A percentile compares a stretch with the other conserved stretches of the same genome.
Evolutionary conservation across 2,113 vertebrate genomes (phyloP).

Genomic region (Varanus komodoensis): DNA sequence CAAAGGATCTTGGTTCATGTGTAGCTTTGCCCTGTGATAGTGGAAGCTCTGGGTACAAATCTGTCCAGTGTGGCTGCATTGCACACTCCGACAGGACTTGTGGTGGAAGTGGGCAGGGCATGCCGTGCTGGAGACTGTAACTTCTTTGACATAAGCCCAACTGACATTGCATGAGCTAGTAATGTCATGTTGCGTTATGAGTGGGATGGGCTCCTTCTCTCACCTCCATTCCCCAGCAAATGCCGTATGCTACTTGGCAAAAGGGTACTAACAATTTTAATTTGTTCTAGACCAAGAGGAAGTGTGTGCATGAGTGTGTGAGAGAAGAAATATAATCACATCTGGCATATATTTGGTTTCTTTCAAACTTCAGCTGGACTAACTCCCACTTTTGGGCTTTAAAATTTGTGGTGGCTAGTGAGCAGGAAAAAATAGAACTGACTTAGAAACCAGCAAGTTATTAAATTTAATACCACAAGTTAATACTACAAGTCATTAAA

Average conservation of each 20-base stretch:
- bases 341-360: background rate
- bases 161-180: background rate
- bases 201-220: background rate
- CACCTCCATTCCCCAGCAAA: background rate
- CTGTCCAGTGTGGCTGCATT: background rate
- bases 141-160: background rate
- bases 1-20: background rate
- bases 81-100: background rate
- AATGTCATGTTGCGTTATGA: background rate
- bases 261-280: slow-evolving; percentile 2
- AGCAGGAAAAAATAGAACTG: slow-evolving; percentile 8
- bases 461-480: background rate
- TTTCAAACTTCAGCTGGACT: background rate
- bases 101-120: background rate
- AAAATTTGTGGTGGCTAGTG: background rate
- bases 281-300: background rate
- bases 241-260: background rate
- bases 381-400: background rate
- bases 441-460: background rate
- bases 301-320: too few species aligned
- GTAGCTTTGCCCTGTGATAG: background rate
- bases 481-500: background rate
- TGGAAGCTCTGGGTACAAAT: background rate
- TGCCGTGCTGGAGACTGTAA: background rate
- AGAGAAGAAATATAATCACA: too few species aligned